phyloP scores from a whole-genome alignment of 2,113 vertebrate genomes.

The Anguilla rostrata region DNA sequence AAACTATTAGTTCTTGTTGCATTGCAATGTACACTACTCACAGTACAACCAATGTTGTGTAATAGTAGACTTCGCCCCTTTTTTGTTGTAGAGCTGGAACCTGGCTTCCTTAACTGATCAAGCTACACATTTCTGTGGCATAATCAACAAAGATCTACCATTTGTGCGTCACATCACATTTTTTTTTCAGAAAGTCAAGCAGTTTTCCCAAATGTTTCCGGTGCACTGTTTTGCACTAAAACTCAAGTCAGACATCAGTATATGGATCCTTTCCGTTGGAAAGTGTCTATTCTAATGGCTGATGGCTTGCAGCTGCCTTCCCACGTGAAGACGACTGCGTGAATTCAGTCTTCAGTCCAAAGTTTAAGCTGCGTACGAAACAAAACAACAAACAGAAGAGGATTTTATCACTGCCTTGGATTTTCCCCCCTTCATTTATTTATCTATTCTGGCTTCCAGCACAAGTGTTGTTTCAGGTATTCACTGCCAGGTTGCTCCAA shows the following conservation, averaged over 20 bases:
- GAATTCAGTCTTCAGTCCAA: not conserved
- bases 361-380: not conserved
- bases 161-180: not conserved
- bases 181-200: not conserved
- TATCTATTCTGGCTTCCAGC: not conserved
- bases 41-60: not conserved
- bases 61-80: not conserved
- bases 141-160: not conserved
- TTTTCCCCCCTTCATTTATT: not conserved
- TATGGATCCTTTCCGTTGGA: not conserved
- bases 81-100: not conserved
- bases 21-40: constrained; percentile 1
- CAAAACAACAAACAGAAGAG: not conserved
- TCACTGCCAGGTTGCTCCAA: too few species aligned
- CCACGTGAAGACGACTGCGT: not conserved
- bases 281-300: not conserved
- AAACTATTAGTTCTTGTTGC: not conserved
- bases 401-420: not conserved
- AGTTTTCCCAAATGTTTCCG: not conserved
- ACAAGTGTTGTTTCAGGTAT: not conserved
- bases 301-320: not conserved
- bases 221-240: not conserved
- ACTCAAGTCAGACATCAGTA: not conserved
- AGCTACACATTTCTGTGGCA: not conserved
- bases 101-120: not conserved